Base-by-base conservation (phyloP, 2,797 vertebrate species). In the Centropyge bicolor region DNA sequence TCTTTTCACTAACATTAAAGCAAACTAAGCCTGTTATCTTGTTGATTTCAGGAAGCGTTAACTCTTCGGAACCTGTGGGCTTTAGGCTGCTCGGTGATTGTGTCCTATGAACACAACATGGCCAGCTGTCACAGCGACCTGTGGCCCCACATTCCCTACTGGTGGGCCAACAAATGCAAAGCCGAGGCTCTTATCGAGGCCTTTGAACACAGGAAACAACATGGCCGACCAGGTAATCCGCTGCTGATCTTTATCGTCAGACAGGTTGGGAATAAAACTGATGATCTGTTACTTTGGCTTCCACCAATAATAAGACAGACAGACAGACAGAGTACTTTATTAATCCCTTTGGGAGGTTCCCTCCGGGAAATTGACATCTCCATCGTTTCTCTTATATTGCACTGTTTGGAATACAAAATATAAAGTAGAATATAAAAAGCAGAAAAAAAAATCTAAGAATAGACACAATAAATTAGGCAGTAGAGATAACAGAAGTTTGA, bases 81-180 rank as follows among this genome's bases (percentile, higher is more conserved):
- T 4, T 63, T 40, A 0, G 95, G 96, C 51, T 93, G 95, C 76
- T 97, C 97, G 84, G 95, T 97, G 36, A 95, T 99, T 16, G 81
- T 97, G 61, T 97, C 97, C 0, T 98, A 99, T 0, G 97, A 98
- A 52, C 93, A 97, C 56, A 81, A 19, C 7, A 59, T 93, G 0
- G 77, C 94, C 70, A 45, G 67, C 69, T 76, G 74, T 27, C 95
- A 98, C 81, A 10, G 12, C 0, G 96, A 96, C 80, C 92, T 99
- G 69, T 99, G 98, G 98, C 95, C 96, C 0, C 94, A 94, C 0
- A 94, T 98, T 52, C 96, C 97, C 0, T 98, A 98, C 91, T 99
- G 98, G 98, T 98, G 98, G 98, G 98, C 96, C 64, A 94, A 99
- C 92, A 96, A 97, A 79, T 96, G 94, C 9, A 93, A 95, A 87